Percentiles rank a stretch among this genome's conserved stretches.
These are phyloP conservation scores for Andrena camellia DNA, from an alignment of 2,888 invertebrate species.

Conservation along the genomic window DNA sequence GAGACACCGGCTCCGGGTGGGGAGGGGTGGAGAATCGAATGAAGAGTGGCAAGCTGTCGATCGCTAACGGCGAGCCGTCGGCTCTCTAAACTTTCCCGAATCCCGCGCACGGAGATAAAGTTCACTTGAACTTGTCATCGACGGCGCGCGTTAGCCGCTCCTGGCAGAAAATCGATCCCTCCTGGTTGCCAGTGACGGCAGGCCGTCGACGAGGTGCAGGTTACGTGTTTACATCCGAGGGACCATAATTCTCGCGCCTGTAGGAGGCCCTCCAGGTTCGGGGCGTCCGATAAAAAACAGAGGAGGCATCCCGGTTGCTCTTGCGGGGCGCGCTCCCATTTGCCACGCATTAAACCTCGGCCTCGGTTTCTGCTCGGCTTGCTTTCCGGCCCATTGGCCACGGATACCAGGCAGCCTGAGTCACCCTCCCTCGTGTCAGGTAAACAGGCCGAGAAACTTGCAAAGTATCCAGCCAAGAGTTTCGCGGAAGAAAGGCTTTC, in stretches of 20 bases:
- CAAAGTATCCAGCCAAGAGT: constrained; percentile 80
- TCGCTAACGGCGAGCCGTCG: constrained; percentile 16
- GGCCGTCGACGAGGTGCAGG: constrained; percentile 43
- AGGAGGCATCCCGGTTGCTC: constrained; percentile 50
- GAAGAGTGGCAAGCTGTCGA: constrained; percentile 4
- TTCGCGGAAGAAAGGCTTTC: constrained; percentile 67
- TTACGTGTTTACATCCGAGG: constrained; percentile 71
- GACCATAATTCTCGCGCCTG: constrained; percentile 72
- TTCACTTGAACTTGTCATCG: constrained; percentile 31
- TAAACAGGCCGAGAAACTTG: constrained; percentile 82
- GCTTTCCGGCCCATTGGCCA: constrained; percentile 83
- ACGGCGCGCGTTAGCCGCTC: constrained; percentile 29
- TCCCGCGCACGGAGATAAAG: constrained; percentile 4
- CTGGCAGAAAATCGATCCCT: constrained; percentile 63
- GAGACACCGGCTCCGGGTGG: constrained; percentile 20
- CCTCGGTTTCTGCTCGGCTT: constrained; percentile 77
- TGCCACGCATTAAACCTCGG: constrained; percentile 77
- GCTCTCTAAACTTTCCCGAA: constrained; percentile 6
- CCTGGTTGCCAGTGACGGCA: neutral
- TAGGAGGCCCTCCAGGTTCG: constrained; percentile 43
- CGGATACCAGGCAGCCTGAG: constrained; percentile 67
- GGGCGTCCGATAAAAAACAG: constrained; percentile 69
- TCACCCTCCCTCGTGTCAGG: constrained; percentile 76
- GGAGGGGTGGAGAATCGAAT: neutral
- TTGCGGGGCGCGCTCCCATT: constrained; percentile 27